Evolutionary conservation across 2,797 vertebrate genomes (phyloP), one percentile per base, ranked within the genome.

Genomic region (Hozukius guyotensis): DNA sequence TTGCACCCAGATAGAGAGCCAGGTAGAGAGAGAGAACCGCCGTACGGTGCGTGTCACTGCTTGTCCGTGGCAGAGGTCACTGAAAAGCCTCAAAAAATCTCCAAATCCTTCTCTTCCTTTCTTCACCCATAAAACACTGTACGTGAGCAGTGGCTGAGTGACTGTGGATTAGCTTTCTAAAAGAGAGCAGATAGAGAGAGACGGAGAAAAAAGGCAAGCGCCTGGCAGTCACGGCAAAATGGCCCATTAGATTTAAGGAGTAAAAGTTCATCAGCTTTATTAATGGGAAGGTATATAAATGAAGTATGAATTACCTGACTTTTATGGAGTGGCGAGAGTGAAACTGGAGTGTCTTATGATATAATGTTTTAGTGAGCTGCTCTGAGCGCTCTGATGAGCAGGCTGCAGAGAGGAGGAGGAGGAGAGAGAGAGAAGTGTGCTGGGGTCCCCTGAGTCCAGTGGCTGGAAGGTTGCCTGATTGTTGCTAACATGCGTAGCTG

Each of bases 261-360:
- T 91, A 93, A 94, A 94, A 95, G 88, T 95, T 95, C 91, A 94
- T 93, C 90, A 95, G 92, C 93, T 96, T 94, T 94, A 94, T 95
- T 94, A 96, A 94, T 93, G 93, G 87, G 89, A 93, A 90, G 91
- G 92, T 95, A 92, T 93, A 94, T 94, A 93, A 95, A 95, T 94
- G 91, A 94, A 94, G 92, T 91, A 93, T 94, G 94, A 93, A 94
- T 95, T 93, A 93, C 94, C 91, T 93, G 92, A 92, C 94, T 95
- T 95, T 95, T 95, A 96, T 95, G 91, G 93, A 94, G 91, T 94
- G 92, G 90, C 86, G 84, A 91, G 91, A 92, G 91, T 87, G 92
- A 95, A 91, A 93, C 87, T 89, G 87, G 88, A 93, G 93, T 92
- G 87, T 93, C 92, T 94, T 88, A 92, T 94, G 90, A 93, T 92